Conservation (phyloP, 1,140 invertebrate species). For the Eulimnadia texana region DNA sequence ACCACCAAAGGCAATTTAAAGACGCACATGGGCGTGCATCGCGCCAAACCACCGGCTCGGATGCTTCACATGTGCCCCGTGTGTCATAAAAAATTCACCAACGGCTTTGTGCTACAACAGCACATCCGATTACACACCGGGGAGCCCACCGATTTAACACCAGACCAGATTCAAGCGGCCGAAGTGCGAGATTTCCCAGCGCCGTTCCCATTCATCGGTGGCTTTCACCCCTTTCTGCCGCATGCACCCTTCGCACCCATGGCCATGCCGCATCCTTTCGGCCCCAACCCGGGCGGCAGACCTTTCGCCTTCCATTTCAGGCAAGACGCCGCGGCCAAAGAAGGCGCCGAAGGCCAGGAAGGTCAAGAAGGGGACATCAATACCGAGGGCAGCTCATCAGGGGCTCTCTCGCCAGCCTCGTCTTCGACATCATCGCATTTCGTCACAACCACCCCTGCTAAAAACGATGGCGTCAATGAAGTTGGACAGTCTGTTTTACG, state of each 20-base stretch:
- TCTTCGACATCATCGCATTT: conserved; percentile 19
- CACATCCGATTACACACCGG: conserved; percentile 84
- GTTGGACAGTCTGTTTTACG: too few species aligned
- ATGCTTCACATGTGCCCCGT: conserved; percentile 94
- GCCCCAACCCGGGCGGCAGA: too few species aligned
- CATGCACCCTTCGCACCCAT: conserved; percentile 8
- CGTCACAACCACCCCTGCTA: neutral
- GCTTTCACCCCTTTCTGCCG: conserved; percentile 11
- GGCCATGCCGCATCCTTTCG: conserved; percentile 13
- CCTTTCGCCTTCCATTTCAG: neutral
- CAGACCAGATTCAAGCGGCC: conserved; percentile 67
- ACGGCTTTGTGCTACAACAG: conserved; percentile 83
- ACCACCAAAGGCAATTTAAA: conserved; percentile 98
- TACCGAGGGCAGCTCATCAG: conserved; percentile 17
- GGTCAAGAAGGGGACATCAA: conserved; percentile 14
- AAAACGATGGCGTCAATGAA: neutral
- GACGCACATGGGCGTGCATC: conserved; percentile 97
- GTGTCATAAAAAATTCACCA: conserved; percentile 95
- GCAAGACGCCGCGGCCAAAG: conserved; percentile 9
- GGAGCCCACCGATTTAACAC: conserved; percentile 68
- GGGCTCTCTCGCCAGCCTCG: conserved; percentile 24
- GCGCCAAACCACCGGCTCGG: conserved; percentile 78
- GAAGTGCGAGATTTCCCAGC: conserved; percentile 54
- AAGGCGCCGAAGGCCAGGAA: conserved; percentile 6
- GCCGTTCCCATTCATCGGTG: conserved; percentile 31